Conservation (phyloP, 2,888 invertebrate species). For the Byasa hedistus region DNA sequence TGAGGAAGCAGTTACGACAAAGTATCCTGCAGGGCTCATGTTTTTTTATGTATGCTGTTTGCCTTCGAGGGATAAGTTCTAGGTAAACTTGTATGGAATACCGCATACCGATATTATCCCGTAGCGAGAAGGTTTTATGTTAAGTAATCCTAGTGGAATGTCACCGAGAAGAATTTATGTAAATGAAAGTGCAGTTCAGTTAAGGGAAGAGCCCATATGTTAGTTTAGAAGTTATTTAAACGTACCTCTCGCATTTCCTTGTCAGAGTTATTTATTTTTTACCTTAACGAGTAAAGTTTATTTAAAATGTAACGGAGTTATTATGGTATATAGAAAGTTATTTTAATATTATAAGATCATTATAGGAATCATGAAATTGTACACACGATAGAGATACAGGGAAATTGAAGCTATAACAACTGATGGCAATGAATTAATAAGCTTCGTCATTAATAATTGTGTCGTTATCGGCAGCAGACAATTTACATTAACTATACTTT, state of each 20-base stretch:
- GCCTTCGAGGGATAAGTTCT: slow-evolving; percentile 21
- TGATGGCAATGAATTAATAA: no score
- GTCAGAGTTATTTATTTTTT: not conserved
- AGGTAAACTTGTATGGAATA: slow-evolving; percentile 17
- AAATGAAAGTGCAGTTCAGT: not conserved
- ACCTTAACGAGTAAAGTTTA: not conserved
- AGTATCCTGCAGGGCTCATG: slow-evolving; percentile 37
- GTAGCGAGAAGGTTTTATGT: not conserved
- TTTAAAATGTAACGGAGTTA: not conserved
- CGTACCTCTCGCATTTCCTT: not conserved
- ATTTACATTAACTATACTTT: no score
- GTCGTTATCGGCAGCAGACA: no score
- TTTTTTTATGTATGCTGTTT: slow-evolving; percentile 22
- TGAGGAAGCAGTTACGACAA: slow-evolving; percentile 68
- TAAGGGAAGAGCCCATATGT: not conserved
- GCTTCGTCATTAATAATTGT: no score
- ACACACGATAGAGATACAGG: no score
- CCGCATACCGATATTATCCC: not conserved
- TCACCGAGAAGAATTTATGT: not conserved
- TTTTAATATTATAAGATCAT: no score
- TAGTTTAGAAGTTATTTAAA: not conserved
- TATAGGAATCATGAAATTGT: no score
- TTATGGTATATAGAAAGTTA: not conserved
- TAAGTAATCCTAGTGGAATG: slow-evolving; percentile 7
- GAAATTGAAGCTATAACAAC: no score